These are phyloP conservation scores for Drosophila setifemur DNA, from an alignment of 1,140 invertebrate species.

Conservation along the genomic window DNA sequence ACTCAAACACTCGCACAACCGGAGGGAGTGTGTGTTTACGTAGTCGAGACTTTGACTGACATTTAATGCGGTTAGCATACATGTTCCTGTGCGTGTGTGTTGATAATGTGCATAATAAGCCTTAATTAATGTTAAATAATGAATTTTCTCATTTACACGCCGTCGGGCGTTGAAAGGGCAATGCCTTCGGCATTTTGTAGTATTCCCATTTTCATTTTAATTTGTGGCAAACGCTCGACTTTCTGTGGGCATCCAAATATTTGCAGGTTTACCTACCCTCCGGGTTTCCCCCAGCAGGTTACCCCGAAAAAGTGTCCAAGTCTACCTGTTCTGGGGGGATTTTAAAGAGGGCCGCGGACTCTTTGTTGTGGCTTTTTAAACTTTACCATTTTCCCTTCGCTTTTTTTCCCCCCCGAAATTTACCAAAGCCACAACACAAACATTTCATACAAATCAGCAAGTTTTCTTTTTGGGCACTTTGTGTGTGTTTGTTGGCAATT, in stretches of 20 bases:
- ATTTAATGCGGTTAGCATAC: conserved; percentile 67
- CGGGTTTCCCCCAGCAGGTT: not conserved
- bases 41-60: conserved; percentile 58
- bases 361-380: conserved; percentile 62
- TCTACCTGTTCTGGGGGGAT: not conserved
- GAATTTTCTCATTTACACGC: conserved; percentile 78
- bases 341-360: not conserved
- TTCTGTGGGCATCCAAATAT: conserved; percentile 54
- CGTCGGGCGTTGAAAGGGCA: conserved; percentile 62
- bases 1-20: conserved; percentile 1
- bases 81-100: conserved; percentile 38
- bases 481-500: conserved; percentile 31
- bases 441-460: conserved; percentile 54
- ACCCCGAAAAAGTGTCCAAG: not conserved
- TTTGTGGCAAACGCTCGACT: conserved; percentile 30
- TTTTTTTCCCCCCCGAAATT: conserved; percentile 21
- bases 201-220: conserved; percentile 20
- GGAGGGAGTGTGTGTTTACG: conserved; percentile 33
- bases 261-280: conserved; percentile 33
- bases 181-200: conserved; percentile 21
- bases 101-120: conserved; percentile 81
- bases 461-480: conserved; percentile 40
- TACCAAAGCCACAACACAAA: conserved; percentile 43
- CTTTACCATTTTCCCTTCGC: conserved; percentile 12
- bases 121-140: conserved; percentile 81